A percentile compares a stretch with the other conserved stretches of the same genome.
phyloP scores from a whole-genome alignment of 1,140 invertebrate genomes.

The Teleogryllus occipitalis region DNA sequence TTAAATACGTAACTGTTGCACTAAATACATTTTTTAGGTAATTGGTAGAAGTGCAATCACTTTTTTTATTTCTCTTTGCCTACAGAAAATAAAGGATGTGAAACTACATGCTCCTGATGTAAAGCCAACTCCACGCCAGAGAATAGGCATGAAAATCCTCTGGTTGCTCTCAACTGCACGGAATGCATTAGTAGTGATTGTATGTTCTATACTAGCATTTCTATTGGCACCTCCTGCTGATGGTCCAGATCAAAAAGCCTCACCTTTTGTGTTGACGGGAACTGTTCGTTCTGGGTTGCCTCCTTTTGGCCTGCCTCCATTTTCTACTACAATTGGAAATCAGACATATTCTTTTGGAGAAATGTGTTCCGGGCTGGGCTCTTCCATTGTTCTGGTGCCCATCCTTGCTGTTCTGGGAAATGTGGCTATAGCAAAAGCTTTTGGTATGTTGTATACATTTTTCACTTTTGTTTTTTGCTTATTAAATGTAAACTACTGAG shows the following conservation, averaged over 20 bases:
- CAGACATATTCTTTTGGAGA: conserved; percentile 43
- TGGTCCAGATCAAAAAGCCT: conserved; percentile 29
- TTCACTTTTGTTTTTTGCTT: not conserved
- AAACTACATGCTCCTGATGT: conserved; percentile 34
- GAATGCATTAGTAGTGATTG: conserved; percentile 39
- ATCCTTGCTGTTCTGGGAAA: conserved; percentile 76
- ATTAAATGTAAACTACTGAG: too few species aligned
- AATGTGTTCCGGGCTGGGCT: conserved; percentile 53
- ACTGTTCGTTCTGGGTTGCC: conserved; percentile 45
- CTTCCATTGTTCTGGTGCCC: conserved; percentile 66
- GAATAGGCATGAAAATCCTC: conserved; percentile 28
- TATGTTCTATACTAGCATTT: conserved; percentile 30
- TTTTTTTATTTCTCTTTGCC: conserved; percentile 6
- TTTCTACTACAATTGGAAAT: conserved; percentile 46
- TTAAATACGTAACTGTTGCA: too few species aligned
- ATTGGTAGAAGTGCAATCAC: too few species aligned
- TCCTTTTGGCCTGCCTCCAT: conserved; percentile 47
- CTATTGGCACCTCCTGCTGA: conserved; percentile 10
- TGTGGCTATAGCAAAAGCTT: conserved; percentile 79
- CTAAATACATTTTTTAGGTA: too few species aligned
- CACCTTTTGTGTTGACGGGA: conserved; percentile 53
- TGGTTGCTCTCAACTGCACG: conserved; percentile 37
- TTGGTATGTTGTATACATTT: conserved; percentile 43
- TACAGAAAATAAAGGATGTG: conserved; percentile 58
- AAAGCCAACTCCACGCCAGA: conserved; percentile 32